Evolutionary conservation across 2,797 vertebrate genomes (phyloP).

Genomic region (Dromococcyx pavoninus): DNA sequence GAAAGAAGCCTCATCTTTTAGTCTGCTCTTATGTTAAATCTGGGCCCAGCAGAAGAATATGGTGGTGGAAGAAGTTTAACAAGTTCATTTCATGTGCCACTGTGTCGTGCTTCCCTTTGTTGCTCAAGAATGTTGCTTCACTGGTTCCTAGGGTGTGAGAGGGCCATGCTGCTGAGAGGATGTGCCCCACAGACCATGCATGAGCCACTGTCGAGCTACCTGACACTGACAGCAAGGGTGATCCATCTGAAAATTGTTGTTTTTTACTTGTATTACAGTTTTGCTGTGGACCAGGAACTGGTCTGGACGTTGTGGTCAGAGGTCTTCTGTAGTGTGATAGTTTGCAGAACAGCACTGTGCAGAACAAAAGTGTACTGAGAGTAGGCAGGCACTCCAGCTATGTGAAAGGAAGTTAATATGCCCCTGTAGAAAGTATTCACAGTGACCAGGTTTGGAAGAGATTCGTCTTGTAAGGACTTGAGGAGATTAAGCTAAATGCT

Average conservation of each 20-base stretch:
- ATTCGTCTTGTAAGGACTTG: background rate
- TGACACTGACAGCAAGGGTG: background rate
- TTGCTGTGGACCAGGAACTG: background rate
- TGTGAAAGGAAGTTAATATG: background rate
- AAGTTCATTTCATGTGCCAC: conserved; percentile 39
- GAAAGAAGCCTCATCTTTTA: background rate
- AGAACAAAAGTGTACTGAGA: background rate
- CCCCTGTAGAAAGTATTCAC: background rate
- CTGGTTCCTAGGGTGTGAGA: conserved; percentile 59
- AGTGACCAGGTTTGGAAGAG: background rate
- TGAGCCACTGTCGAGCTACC: background rate
- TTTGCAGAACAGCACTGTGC: background rate
- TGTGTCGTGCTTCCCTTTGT: conserved; percentile 47
- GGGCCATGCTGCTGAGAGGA: conserved; percentile 16
- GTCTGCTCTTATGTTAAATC: background rate
- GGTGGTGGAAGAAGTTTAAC: conserved; percentile 21
- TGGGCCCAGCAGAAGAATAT: background rate
- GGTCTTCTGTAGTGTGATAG: background rate
- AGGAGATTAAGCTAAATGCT: background rate
- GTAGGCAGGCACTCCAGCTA: background rate
- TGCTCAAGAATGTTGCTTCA: conserved; percentile 60
- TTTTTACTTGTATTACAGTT: conserved; percentile 9
- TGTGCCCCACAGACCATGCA: background rate
- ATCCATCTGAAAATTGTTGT: background rate
- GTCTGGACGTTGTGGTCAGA: background rate